phyloP scores from a whole-genome alignment of 2,888 invertebrate genomes.

The Eristalis arbustorum region DNA sequence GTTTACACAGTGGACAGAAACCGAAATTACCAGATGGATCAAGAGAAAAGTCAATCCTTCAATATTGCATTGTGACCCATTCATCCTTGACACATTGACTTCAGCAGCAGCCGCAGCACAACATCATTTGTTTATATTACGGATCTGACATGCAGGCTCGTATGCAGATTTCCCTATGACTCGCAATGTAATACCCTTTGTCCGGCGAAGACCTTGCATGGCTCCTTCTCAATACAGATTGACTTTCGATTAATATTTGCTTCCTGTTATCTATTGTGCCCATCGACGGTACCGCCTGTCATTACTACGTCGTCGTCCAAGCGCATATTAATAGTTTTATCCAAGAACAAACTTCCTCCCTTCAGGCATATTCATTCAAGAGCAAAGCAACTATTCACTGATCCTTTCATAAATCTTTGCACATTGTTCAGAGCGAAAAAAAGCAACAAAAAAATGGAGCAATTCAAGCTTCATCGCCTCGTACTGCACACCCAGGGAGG shows the following conservation, averaged over 20 bases:
- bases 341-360: constrained; percentile 16
- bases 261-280: background rate
- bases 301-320: background rate
- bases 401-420: constrained; percentile 68
- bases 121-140: background rate
- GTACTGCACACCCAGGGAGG: constrained; percentile 25
- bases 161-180: background rate
- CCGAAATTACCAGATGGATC: background rate
- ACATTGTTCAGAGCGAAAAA: constrained; percentile 49
- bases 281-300: constrained; percentile 10
- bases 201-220: background rate
- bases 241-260: constrained; percentile 43
- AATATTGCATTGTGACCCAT: background rate
- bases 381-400: constrained; percentile 59
- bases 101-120: background rate
- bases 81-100: background rate
- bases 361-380: constrained; percentile 39
- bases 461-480: constrained; percentile 67
- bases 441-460: constrained; percentile 7
- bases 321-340: constrained; percentile 19
- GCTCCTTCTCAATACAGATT: constrained; percentile 10
- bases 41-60: background rate
- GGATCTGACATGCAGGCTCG: background rate
- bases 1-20: background rate
- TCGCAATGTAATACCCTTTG: background rate